phyloP scores from a whole-genome alignment of 2,113 vertebrate species.

The Sapayoa aenigma region DNA sequence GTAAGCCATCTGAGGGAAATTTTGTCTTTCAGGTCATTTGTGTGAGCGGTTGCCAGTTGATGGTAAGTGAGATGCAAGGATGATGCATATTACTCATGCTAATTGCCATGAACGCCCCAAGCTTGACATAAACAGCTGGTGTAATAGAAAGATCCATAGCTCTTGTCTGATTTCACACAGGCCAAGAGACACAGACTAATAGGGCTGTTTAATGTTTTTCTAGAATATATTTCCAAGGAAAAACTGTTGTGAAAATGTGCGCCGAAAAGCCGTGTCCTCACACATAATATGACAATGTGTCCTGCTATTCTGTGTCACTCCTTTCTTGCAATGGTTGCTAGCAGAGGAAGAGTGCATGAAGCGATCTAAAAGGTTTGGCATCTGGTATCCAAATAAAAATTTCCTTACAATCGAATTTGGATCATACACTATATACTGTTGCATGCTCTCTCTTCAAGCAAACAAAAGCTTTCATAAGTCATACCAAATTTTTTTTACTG shows the following conservation, averaged over 20 bases:
- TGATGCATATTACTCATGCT: not conserved
- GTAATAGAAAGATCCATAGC: not conserved
- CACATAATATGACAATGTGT: not conserved
- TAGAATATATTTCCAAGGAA: not conserved
- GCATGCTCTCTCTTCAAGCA: not conserved
- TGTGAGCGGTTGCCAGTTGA: not conserved
- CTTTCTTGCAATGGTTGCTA: not conserved
- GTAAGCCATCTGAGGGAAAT: not conserved
- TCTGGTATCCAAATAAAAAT: not conserved
- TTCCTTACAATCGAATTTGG: not conserved
- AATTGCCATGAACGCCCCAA: not conserved
- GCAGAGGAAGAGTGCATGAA: not conserved
- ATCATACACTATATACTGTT: not conserved
- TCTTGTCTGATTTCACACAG: not conserved
- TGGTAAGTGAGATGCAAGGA: not conserved
- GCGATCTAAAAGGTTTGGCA: not conserved
- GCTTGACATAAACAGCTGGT: constrained; percentile 15
- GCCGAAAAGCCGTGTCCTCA: not conserved
- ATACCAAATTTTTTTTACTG: not conserved
- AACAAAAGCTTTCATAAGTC: not conserved
- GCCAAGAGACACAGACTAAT: not conserved
- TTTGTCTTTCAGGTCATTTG: not conserved
- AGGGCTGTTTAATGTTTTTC: not conserved
- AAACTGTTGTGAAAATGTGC: not conserved
- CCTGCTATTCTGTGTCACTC: not conserved